Conservation (phyloP, 2,888 invertebrate genomes). For the Halictus quadricinctus region DNA sequence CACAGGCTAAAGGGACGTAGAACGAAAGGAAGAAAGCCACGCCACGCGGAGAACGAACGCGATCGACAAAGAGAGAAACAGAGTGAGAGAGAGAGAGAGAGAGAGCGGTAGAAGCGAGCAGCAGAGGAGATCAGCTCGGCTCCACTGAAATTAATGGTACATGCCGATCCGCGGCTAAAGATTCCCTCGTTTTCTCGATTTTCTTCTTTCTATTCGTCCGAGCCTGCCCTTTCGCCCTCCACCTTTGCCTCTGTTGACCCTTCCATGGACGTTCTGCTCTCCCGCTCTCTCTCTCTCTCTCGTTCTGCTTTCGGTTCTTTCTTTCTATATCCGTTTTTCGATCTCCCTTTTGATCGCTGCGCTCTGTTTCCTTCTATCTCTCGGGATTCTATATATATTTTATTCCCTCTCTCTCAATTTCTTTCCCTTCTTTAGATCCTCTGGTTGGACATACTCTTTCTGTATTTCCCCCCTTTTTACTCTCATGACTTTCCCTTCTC, state of each 20-base stretch:
- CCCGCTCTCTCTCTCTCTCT: background rate
- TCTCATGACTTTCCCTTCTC: background rate
- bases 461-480: background rate
- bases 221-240: background rate
- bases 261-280: background rate
- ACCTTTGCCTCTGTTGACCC: background rate
- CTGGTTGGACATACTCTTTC: no score
- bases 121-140: slow-evolving; percentile 45
- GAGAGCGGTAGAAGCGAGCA: background rate
- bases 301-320: background rate
- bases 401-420: background rate
- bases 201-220: slow-evolving; percentile 20
- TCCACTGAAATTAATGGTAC: slow-evolving; percentile 67
- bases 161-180: slow-evolving; percentile 63
- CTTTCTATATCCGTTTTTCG: background rate
- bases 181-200: slow-evolving; percentile 50
- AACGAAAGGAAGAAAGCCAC: background rate
- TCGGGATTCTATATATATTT: background rate
- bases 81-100: background rate
- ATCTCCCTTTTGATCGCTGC: background rate
- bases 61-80: background rate
- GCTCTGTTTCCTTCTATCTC: background rate
- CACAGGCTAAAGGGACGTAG: background rate
- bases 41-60: background rate
- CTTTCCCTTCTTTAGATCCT: background rate